Evolutionary conservation across 2,113 vertebrate species (phyloP).

Genomic region (Ciconia maguari): DNA sequence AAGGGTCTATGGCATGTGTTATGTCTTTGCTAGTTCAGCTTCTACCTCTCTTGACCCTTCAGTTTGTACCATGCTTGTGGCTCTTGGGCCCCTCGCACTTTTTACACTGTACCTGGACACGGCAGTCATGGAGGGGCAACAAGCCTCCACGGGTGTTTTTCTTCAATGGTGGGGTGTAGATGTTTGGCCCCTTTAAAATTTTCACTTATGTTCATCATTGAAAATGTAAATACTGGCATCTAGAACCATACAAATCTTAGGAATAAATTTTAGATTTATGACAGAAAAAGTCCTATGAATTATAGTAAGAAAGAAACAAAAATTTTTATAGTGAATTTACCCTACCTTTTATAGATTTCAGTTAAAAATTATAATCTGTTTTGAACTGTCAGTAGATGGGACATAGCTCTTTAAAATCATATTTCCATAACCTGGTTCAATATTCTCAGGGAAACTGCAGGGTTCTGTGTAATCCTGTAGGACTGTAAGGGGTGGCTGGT

Average conservation of each 20-base stretch:
- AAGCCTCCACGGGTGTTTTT: fast-evolving
- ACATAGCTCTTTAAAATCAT: background rate
- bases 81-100: background rate
- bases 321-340: background rate
- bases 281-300: background rate
- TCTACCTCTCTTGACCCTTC: background rate
- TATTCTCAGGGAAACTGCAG: fast-evolving
- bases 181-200: background rate
- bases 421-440: background rate
- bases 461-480: background rate
- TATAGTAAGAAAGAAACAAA: background rate
- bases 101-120: fast-evolving
- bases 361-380: background rate
- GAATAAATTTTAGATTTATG: background rate
- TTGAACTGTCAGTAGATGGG: background rate
- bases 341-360: background rate
- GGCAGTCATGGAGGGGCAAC: background rate
- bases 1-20: fast-evolving
- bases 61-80: too few relatives aligned
- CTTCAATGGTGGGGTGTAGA: background rate
- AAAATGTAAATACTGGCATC: background rate
- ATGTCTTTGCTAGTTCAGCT: background rate
- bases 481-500: background rate
- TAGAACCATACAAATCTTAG: background rate
- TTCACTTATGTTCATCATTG: too few relatives aligned